phyloP scores from a whole-genome alignment of 2,888 invertebrate species.

The Nomada fabriciana region DNA sequence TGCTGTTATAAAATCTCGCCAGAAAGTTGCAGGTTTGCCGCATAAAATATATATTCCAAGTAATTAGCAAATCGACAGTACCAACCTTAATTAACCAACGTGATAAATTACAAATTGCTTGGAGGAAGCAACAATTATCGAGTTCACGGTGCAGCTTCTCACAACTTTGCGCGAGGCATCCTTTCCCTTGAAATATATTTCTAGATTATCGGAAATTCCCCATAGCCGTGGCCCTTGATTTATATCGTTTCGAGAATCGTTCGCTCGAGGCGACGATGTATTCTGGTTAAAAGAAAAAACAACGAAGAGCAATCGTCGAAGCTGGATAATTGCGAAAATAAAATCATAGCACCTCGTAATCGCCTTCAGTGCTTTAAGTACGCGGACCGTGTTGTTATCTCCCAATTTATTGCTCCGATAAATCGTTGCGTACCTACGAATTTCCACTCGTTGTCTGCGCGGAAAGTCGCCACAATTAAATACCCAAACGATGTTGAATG shows the following conservation, averaged over 20 bases:
- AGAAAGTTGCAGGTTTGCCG: no score
- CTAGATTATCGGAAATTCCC: constrained; percentile 53
- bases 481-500: constrained; percentile 14
- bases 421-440: constrained; percentile 32
- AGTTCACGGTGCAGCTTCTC: constrained; percentile 31
- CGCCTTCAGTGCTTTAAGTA: constrained; percentile 38
- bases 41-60: no score
- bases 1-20: no score
- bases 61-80: no score
- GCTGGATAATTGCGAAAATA: constrained; percentile 33
- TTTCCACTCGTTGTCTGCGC: constrained; percentile 2
- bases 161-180: constrained; percentile 22
- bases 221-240: constrained; percentile 45
- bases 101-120: constrained; percentile 31
- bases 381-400: constrained; percentile 38
- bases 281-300: constrained; percentile 1
- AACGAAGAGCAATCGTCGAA: not conserved
- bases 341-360: constrained; percentile 43
- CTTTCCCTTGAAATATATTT: constrained; percentile 40
- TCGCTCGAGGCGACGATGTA: not conserved
- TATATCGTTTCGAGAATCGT: constrained; percentile 31
- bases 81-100: not conserved
- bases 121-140: constrained; percentile 55
- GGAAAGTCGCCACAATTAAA: constrained; percentile 32
- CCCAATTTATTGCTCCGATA: constrained; percentile 45